Evolutionary conservation across 2,888 invertebrate genomes (phyloP), one percentile per base, ranked within the genome.

Genomic region (Dicranocentrus wangi): DNA sequence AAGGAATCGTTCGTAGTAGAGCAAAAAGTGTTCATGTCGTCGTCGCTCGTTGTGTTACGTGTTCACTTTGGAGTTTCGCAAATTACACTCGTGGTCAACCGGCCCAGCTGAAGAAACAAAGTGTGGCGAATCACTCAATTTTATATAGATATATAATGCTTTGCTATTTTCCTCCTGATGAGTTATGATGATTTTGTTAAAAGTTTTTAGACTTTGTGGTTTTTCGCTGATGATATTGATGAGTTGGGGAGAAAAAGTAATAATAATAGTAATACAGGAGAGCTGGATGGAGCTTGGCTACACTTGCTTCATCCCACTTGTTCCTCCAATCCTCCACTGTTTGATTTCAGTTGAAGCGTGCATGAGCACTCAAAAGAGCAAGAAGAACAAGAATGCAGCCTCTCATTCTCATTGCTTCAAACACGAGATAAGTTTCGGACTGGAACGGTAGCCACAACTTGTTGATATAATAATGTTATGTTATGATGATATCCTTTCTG

Each of bases 51-150:
- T n/a, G n/a, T n/a, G n/a, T n/a, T n/a, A 13, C 25, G 25, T 3
- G 3, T 17, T 27, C 63, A 19, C n/a, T 17, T 63, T 19, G 10
- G 19, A 42, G 10, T 39, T 63, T 19, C 19, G 32, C 39, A 15
- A 61, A 8, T 43, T n/a, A n/a, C n/a, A n/a, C 47, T 47, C 15
- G n/a, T 47, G 7, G 10, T 47, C 42, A 10, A 32, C 23, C n/a
- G n/a, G n/a, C 13, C 10, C 65, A 65, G 65, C 65, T 47, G 43
- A 65, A 65, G 65, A 65, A 65, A 65, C 65, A 65, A 65, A 65
- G 65, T 23, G 43, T 25, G 15, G 65, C 65, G 43, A 19, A 27
- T 60, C 27, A 60, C 60, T 27, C 27, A 25, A 47, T 47, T 47
- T n/a, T n/a, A n/a, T n/a, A n/a, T n/a, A n/a, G n/a, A n/a, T n/a